Percentiles rank a stretch among this genome's conserved stretches.
These are phyloP conservation scores for Amphiprion clarkii DNA, from an alignment of 2,797 vertebrate species.

Conservation along the genomic window DNA sequence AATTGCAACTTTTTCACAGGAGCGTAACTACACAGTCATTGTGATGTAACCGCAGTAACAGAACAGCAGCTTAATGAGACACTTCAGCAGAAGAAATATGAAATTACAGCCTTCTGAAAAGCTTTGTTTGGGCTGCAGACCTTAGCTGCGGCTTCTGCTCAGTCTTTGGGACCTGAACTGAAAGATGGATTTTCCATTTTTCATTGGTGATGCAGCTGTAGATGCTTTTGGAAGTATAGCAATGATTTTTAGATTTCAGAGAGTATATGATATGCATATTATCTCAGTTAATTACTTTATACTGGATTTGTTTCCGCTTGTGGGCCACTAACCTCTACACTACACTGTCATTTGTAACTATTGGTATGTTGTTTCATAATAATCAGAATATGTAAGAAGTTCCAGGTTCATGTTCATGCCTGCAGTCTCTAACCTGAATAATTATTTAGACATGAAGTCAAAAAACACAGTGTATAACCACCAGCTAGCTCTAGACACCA, in stretches of 20 bases:
- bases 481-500: not conserved
- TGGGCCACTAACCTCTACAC: too few relatives aligned
- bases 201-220: not conserved
- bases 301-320: too few relatives aligned
- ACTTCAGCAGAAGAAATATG: constrained; percentile 8
- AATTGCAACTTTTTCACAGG: constrained; percentile 20
- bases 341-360: too few relatives aligned
- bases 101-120: constrained; percentile 22
- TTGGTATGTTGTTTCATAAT: too few relatives aligned
- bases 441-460: too few relatives aligned
- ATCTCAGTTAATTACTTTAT: too few relatives aligned
- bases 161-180: constrained; percentile 16
- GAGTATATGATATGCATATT: not conserved
- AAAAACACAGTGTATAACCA: not conserved
- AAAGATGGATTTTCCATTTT: constrained; percentile 24
- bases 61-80: constrained; percentile 15
- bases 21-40: constrained; percentile 6
- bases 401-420: too few relatives aligned
- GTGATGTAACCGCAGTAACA: constrained; percentile 14
- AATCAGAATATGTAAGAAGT: too few relatives aligned
- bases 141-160: constrained; percentile 31
- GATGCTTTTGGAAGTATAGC: not conserved
- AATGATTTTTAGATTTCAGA: not conserved
- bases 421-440: too few relatives aligned
- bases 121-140: constrained; percentile 25